A percentile compares a stretch with the other conserved stretches of the same genome.
Conservation (phyloP, 2,888 invertebrate genomes). For the Andrena marginata region DNA sequence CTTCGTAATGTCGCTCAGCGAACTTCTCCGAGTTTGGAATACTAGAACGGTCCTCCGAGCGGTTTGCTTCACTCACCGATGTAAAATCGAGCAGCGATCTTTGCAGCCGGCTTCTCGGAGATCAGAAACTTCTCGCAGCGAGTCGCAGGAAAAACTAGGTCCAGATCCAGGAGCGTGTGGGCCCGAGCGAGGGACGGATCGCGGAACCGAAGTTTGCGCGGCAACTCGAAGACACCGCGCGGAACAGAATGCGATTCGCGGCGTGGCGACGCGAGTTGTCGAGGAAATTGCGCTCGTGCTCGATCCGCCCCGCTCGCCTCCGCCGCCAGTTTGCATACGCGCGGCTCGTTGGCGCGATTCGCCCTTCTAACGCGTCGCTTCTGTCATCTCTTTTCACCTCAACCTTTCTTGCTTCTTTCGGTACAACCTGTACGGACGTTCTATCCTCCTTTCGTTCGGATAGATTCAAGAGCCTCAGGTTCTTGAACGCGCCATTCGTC, state of each 20-base stretch:
- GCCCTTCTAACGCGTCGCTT: background rate
- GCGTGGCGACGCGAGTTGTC: background rate
- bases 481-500: too few relatives aligned
- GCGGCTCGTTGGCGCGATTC: background rate
- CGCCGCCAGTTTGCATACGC: background rate
- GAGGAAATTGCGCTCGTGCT: background rate
- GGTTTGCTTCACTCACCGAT: too few relatives aligned
- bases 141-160: background rate
- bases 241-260: constrained; percentile 31
- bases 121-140: background rate
- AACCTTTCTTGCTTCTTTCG: too few relatives aligned
- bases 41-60: too few relatives aligned
- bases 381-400: background rate
- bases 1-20: too few relatives aligned
- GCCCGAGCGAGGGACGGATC: background rate
- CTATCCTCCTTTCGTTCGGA: too few relatives aligned
- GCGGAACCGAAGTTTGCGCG: background rate
- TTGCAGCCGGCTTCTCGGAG: background rate
- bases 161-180: background rate
- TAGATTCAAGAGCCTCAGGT: too few relatives aligned
- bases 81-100: too few relatives aligned
- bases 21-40: too few relatives aligned
- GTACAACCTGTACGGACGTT: too few relatives aligned
- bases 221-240: constrained; percentile 30
- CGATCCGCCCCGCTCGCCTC: constrained; percentile 19